Conservation (phyloP, 2,113 vertebrate genomes). For the Oncorhynchus masou region DNA sequence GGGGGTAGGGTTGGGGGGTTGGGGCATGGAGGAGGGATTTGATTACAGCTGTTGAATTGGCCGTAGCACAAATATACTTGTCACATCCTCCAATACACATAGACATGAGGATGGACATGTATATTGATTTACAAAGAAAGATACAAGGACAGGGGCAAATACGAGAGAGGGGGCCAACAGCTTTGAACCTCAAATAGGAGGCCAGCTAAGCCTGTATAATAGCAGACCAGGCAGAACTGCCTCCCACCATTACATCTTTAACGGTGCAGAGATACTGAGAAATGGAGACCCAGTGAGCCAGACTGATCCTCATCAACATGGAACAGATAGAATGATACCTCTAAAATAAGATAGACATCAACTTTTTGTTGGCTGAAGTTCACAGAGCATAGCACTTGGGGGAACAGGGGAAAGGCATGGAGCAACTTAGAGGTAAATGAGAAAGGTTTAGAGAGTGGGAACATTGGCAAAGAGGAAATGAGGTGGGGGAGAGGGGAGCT, state of each 20-base stretch:
- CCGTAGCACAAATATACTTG: neutral
- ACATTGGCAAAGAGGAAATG: slow-evolving; percentile 53
- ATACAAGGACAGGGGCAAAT: slow-evolving; percentile 11
- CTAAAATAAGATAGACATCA: neutral
- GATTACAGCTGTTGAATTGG: neutral
- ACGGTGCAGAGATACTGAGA: too few species aligned
- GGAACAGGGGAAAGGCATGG: slow-evolving; percentile 13
- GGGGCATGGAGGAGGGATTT: neutral
- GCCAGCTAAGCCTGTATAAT: too few species aligned
- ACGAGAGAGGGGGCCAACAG: neutral
- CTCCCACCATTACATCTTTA: too few species aligned
- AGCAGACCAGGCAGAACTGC: too few species aligned
- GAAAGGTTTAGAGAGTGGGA: slow-evolving; percentile 34
- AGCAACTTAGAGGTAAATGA: slow-evolving; percentile 41
- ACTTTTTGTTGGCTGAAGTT: too few species aligned
- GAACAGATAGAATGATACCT: too few species aligned
- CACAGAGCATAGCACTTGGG: neutral
- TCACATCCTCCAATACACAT: neutral
- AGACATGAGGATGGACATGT: too few species aligned
- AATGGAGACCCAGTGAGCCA: too few species aligned
- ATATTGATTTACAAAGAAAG: slow-evolving; percentile 13
- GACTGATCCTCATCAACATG: too few species aligned
- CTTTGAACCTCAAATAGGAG: too few species aligned
- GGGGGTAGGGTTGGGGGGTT: slow-evolving; percentile 15
- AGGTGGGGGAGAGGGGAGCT: slow-evolving; percentile 6